Conservation (phyloP, 2,888 invertebrate genomes). For the Melanchra persicariae region DNA sequence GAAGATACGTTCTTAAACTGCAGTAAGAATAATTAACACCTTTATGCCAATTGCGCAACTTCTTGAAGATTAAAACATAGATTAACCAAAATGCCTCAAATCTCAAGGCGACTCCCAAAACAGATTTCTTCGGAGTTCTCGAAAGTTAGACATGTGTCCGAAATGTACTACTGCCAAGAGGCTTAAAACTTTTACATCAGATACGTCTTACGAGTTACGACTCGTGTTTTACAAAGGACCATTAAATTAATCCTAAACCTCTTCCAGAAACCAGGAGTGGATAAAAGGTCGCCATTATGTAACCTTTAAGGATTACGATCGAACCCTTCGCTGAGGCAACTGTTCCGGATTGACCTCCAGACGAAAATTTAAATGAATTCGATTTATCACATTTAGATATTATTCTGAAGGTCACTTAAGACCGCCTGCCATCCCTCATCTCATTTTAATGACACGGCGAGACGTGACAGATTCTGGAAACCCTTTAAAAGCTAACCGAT, state of each 20-base stretch:
- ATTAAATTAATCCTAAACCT: conserved; percentile 9
- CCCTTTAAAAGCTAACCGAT: conserved; percentile 1
- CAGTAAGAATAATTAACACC: neutral
- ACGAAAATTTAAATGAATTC: conserved; percentile 1
- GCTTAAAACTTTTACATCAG: conserved; percentile 7
- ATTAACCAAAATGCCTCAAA: conserved; percentile 1
- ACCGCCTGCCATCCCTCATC: conserved; percentile 13
- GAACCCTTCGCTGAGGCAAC: neutral
- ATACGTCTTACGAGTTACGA: neutral
- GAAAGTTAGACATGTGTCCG: neutral
- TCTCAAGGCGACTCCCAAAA: neutral
- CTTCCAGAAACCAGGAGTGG: neutral
- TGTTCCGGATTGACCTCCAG: neutral
- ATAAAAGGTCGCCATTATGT: conserved; percentile 15
- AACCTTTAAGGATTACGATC: neutral
- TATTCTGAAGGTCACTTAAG: neutral
- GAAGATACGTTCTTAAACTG: conserved; percentile 7
- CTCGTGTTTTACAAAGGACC: neutral
- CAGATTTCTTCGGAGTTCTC: conserved; percentile 16
- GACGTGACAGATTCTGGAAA: conserved; percentile 19
- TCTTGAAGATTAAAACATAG: conserved; percentile 2
- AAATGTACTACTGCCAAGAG: conserved; percentile 8
- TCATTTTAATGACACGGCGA: conserved; percentile 3
- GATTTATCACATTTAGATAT: conserved; percentile 5
- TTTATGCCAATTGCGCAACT: neutral